A percentile compares a stretch with the other conserved stretches of the same genome.
Evolutionary conservation across 92 coral and sea anemone genomes (phyloP).

Genomic region (Parazoanthus swiftii): DNA sequence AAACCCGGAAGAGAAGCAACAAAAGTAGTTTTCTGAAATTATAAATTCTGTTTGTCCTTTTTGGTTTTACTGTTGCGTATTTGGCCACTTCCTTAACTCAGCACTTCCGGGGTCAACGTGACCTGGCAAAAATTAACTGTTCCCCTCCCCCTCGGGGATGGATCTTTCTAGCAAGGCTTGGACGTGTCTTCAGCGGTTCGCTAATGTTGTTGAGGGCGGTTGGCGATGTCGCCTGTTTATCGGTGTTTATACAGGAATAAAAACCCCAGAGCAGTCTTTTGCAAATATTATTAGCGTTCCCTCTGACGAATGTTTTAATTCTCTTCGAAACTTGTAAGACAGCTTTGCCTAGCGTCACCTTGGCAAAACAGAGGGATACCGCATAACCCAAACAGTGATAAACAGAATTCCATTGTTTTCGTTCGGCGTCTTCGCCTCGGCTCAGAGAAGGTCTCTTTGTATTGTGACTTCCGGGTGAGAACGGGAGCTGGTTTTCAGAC

Average conservation of each 20-base stretch:
- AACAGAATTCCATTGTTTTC: slow-evolving; percentile 44
- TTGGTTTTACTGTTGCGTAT: not conserved
- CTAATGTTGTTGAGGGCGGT: slow-evolving; percentile 4
- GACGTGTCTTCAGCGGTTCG: not conserved
- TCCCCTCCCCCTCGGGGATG: slow-evolving; percentile 20
- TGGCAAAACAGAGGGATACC: slow-evolving; percentile 5
- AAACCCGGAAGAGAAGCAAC: slow-evolving; percentile 14
- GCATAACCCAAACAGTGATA: slow-evolving; percentile 31
- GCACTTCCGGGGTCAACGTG: slow-evolving; percentile 34
- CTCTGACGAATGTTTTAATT: not conserved
- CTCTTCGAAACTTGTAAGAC: not conserved
- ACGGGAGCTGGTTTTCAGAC: not conserved
- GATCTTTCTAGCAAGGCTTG: slow-evolving; percentile 28
- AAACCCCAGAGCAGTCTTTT: not conserved
- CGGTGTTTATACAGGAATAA: slow-evolving; percentile 23
- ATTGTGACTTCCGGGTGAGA: slow-evolving; percentile 39
- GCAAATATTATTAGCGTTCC: not conserved
- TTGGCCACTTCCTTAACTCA: slow-evolving; percentile 11
- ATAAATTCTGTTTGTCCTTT: not conserved
- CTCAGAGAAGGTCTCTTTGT: slow-evolving; percentile 12
- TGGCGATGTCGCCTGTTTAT: slow-evolving; percentile 21
- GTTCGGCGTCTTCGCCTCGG: slow-evolving; percentile 21
- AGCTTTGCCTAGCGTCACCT: slow-evolving; percentile 12
- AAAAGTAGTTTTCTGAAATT: not conserved
- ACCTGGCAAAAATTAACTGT: not conserved